These are phyloP conservation scores for Chiroxiphia lanceolata DNA, from an alignment of 2,797 vertebrate species.

Conservation along the genomic window DNA sequence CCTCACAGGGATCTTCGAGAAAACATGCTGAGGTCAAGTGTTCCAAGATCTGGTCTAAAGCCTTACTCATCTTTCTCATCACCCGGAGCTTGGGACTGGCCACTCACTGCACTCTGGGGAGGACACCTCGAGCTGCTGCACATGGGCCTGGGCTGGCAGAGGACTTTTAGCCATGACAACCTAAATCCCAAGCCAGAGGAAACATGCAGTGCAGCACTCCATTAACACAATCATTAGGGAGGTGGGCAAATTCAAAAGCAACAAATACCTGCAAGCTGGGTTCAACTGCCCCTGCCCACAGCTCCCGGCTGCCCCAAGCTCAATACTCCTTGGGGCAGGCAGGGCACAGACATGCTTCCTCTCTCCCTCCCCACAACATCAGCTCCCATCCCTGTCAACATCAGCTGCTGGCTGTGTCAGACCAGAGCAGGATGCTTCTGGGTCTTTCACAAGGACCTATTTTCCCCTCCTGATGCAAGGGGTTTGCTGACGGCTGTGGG, in stretches of 20 bases:
- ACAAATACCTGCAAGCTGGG: neutral
- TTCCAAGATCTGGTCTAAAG: neutral
- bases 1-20: neutral
- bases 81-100: neutral
- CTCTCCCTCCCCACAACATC: neutral
- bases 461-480: neutral
- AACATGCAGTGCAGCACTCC: neutral
- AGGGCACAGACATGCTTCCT: neutral
- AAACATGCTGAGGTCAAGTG: neutral
- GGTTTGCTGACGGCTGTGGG: accelerated
- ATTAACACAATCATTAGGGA: neutral
- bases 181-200: neutral
- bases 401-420: neutral
- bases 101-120: neutral
- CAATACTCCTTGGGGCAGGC: accelerated
- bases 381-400: neutral
- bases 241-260: neutral
- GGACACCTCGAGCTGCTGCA: neutral
- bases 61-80: neutral
- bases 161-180: neutral
- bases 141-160: neutral
- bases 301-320: neutral
- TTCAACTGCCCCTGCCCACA: neutral
- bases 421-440: neutral
- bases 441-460: neutral